phyloP scores from a whole-genome alignment of 2,113 vertebrate species.

The Solenodon paradoxus region DNA sequence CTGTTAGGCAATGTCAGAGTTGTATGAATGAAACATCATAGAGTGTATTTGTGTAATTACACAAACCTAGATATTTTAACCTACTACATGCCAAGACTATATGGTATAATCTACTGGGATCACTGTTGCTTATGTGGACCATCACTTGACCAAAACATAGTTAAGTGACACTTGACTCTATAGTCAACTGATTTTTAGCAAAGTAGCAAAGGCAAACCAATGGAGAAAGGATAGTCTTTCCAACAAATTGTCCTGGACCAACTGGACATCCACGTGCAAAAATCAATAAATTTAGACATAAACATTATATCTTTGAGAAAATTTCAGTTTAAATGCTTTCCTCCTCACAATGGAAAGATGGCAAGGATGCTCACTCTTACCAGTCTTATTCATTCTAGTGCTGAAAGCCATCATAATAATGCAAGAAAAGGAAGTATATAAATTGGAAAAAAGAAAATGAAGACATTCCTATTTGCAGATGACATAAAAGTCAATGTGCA shows the following conservation, averaged over 20 bases:
- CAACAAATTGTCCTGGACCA: neutral
- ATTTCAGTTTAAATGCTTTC: slow-evolving; percentile 12
- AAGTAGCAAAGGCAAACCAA: neutral
- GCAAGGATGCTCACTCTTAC: neutral
- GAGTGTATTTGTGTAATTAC: no score
- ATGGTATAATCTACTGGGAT: no score
- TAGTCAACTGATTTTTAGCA: neutral
- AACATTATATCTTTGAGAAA: neutral
- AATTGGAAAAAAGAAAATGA: neutral
- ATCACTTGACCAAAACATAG: no score
- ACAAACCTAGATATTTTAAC: no score
- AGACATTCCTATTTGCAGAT: neutral
- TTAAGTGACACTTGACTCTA: no score
- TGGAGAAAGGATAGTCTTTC: neutral
- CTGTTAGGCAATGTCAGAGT: no score
- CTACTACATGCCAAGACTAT: no score
- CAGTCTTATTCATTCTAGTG: neutral
- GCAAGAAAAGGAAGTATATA: neutral
- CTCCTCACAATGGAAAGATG: neutral
- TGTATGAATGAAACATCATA: no score
- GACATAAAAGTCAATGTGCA: neutral
- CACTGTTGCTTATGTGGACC: no score
- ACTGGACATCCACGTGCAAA: neutral
- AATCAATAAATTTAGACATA: neutral
- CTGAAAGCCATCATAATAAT: neutral